These are phyloP conservation scores for Lepilemur septentrionalis DNA, from an alignment of 2,797 vertebrate species.

Conservation along the genomic window DNA sequence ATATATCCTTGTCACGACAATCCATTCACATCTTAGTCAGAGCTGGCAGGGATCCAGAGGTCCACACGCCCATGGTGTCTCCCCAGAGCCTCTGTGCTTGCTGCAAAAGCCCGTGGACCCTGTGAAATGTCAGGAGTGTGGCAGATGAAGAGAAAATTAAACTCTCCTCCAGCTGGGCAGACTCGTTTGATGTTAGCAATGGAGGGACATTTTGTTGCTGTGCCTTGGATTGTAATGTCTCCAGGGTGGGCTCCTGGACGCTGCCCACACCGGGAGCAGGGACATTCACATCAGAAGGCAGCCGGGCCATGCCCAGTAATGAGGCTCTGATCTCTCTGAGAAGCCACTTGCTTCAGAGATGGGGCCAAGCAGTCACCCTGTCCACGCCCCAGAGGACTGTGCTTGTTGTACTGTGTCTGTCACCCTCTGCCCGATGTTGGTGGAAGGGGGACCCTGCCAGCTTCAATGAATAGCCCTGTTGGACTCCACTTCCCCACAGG, in stretches of 20 bases:
- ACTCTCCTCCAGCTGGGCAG: not conserved
- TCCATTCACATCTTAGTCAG: not conserved
- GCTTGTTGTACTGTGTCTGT: rapidly evolving
- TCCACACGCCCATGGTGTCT: rapidly evolving
- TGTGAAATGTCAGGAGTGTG: not conserved
- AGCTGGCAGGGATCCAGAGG: not conserved
- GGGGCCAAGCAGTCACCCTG: rapidly evolving
- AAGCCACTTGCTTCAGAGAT: not conserved
- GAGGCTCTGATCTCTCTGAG: not conserved
- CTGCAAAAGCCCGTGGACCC: not conserved
- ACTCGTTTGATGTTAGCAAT: not conserved
- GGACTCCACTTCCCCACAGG: not conserved
- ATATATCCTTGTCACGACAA: not conserved
- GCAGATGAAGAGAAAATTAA: constrained; percentile 44
- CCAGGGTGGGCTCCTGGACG: not conserved
- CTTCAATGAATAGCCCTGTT: rapidly evolving
- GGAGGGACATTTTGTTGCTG: not conserved
- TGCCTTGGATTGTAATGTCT: not conserved
- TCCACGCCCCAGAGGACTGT: not conserved
- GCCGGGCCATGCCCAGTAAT: rapidly evolving
- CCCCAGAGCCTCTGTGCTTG: not conserved
- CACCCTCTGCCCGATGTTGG: not conserved
- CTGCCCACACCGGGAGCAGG: not conserved
- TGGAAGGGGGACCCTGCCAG: not conserved
- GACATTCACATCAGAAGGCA: not conserved